Evolutionary conservation across 2,888 invertebrate species (phyloP).

Genomic region (Sarcophaga variegata): DNA sequence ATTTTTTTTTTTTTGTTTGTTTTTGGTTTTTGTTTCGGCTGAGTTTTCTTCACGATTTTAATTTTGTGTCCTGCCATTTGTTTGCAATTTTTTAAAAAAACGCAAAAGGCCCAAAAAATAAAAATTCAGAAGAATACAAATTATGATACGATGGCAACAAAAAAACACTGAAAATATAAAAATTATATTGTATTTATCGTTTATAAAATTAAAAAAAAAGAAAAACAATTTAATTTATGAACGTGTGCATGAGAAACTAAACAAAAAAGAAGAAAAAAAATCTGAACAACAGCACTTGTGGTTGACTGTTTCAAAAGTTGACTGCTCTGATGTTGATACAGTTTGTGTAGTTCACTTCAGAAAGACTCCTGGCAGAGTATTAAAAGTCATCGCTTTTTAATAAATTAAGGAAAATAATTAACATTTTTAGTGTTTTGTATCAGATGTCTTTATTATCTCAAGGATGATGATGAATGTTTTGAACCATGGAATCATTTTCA

Average conservation of each 20-base stretch:
- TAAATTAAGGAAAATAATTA: no score
- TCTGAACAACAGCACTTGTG: conserved; percentile 58
- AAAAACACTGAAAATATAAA: conserved; percentile 18
- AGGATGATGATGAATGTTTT: no score
- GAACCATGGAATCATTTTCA: rapidly evolving
- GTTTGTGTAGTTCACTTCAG: no score
- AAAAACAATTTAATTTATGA: conserved; percentile 62
- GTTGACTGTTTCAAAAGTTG: conserved; percentile 21
- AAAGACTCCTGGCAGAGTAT: conserved; percentile 20
- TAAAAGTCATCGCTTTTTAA: not conserved
- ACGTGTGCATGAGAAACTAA: conserved; percentile 28
- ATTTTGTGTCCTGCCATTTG: conserved; percentile 60
- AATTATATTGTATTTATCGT: conserved; percentile 40
- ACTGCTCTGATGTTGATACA: conserved; percentile 16
- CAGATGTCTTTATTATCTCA: no score
- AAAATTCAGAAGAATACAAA: conserved; percentile 29
- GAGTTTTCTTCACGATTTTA: conserved; percentile 28
- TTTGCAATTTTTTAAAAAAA: conserved; percentile 51
- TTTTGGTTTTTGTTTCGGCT: not conserved
- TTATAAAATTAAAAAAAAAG: conserved; percentile 34
- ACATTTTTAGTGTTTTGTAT: no score
- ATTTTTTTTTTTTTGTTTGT: no score
- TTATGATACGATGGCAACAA: conserved; percentile 58
- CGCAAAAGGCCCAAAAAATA: not conserved
- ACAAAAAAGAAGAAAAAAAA: conserved; percentile 36